Evolutionary conservation across 2,888 invertebrate species (phyloP).

Genomic region (Odontothrips loti): DNA sequence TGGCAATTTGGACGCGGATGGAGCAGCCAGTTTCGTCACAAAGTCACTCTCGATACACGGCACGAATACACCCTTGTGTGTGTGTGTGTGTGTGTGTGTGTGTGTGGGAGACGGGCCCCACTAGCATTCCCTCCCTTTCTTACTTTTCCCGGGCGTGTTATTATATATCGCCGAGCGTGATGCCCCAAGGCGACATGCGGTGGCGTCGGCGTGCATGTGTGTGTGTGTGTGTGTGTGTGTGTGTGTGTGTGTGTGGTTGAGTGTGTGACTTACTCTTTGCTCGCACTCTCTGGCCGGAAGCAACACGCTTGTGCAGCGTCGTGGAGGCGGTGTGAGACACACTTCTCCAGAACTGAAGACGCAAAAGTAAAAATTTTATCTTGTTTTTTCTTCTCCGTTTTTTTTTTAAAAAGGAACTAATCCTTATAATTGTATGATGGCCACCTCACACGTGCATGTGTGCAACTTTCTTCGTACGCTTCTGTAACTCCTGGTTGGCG

Average conservation of each 20-base stretch:
- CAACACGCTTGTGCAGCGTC: background rate
- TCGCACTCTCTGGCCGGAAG: background rate
- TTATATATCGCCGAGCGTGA: background rate
- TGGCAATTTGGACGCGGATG: conserved; percentile 2
- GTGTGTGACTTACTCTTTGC: background rate
- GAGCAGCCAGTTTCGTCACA: background rate
- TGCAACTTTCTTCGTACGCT: background rate
- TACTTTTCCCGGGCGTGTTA: background rate
- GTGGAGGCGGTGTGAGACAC: too few species aligned
- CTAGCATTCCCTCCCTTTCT: too few species aligned
- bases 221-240: background rate
- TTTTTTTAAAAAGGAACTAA: too few species aligned
- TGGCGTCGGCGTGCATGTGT: background rate
- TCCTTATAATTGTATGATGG: too few species aligned
- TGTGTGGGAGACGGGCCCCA: too few species aligned
- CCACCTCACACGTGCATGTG: too few species aligned
- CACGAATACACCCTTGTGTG: too few species aligned
- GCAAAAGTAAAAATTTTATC: background rate
- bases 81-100: too few species aligned
- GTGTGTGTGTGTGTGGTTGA: background rate
- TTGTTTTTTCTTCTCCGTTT: background rate
- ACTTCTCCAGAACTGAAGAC: too few species aligned
- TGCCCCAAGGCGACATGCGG: background rate
- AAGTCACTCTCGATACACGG: too few species aligned
- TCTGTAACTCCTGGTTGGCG: background rate